Base-by-base conservation (phyloP, 1,140 invertebrate species). In the Marisa cornuarietis region DNA sequence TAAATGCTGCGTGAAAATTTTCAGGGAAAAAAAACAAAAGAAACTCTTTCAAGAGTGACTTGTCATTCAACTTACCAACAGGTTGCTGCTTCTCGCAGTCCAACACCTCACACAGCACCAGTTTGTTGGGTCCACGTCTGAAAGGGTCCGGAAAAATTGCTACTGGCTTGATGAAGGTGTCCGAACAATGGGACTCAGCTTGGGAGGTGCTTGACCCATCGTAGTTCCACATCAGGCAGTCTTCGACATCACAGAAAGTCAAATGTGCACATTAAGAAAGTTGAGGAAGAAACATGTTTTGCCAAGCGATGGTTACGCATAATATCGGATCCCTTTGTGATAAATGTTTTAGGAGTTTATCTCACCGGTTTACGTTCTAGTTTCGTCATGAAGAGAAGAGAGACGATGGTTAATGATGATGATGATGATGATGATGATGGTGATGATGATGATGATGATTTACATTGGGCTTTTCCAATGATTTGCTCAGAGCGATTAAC, bases 201-300 rank as follows among this genome's bases (percentile, higher is more conserved):
- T 94, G 93, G 71, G 83, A 85, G 0, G 91, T 92, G 52, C 87
- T 89, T 87, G 96, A 97, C 49, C 98, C 98, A 91, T 99, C 97
- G 89, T 96, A 99, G 85, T 97, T 98, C 98, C 98, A 99, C 5
- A 95, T 92, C 0, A 98, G 97, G 63, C 97, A 91, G 83, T 99
- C 97, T 93, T 79, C 4, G 42, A 73, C 4, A 61, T 58, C 54
- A 68, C 11, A 68, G n/a, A 68, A 24, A 58, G 4, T 58, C 54
- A 11, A 18, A 8, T 68, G 11, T 26, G 22, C 5, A 68, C 5
- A 26, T 16, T 58, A 58, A 2, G 54, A 58, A 58, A 58, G 54
- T 1, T 42, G 31, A 42, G 31, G 31, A 42, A 42, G 24, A 65
- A 65, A 65, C 18, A 65, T 24, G 2, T 65, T 65, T 65, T 65